Percentiles rank a stretch among this genome's conserved stretches.
These are phyloP conservation scores for Latrodectus elegans DNA, from an alignment of 2,888 invertebrate species.

Conservation along the genomic window DNA sequence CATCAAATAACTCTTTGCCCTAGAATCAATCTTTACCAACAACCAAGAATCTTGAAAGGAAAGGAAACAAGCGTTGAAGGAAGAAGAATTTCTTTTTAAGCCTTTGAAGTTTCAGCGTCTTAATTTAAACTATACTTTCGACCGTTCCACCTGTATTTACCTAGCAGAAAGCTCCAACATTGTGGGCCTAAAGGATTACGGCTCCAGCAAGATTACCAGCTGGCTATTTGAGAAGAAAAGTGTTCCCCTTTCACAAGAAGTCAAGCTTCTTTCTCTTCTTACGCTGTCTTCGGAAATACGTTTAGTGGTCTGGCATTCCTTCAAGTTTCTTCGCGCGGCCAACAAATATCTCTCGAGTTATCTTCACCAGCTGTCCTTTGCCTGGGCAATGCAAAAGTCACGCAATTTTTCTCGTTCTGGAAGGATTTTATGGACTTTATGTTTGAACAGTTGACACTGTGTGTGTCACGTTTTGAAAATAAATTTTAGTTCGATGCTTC, in stretches of 20 bases:
- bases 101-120: constrained; percentile 3
- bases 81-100: neutral
- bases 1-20: too few species aligned
- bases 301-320: constrained; percentile 7
- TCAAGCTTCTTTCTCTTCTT: constrained; percentile 14
- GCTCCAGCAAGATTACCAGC: constrained; percentile 37
- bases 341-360: constrained; percentile 30
- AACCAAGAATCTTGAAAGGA: neutral
- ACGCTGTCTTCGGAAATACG: constrained; percentile 39
- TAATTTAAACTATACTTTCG: constrained; percentile 31
- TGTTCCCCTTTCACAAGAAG: constrained; percentile 9
- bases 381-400: constrained; percentile 6
- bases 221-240: constrained; percentile 27
- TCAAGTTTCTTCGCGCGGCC: constrained; percentile 31
- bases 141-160: constrained; percentile 58
- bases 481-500: neutral
- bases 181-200: constrained; percentile 57
- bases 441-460: constrained; percentile 51
- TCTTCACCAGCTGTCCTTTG: constrained; percentile 38
- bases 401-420: constrained; percentile 32
- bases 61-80: neutral
- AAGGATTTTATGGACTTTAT: constrained; percentile 55
- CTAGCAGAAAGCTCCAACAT: neutral
- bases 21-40: too few species aligned
- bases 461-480: neutral